A percentile compares a stretch with the other conserved stretches of the same genome.
Conservation (phyloP, 2,888 invertebrate genomes). For the Drosophila subsilvestris region DNA sequence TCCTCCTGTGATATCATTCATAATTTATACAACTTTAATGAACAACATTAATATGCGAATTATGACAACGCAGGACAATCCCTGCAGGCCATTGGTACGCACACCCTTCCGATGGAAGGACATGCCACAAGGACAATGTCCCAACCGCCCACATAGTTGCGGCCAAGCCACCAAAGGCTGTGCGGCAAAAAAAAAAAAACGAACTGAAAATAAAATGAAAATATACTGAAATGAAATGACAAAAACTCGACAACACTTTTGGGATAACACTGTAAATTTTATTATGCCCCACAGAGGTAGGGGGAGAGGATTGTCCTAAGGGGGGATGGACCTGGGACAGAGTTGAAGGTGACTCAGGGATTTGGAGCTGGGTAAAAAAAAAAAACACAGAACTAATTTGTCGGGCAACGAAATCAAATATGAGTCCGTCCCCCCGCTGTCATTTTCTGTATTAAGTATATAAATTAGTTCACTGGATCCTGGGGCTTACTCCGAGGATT, state of each 20-base stretch:
- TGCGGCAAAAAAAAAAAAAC: slow-evolving; percentile 3
- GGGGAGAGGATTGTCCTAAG: slow-evolving; percentile 20
- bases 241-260: slow-evolving; percentile 67
- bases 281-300: slow-evolving; percentile 57
- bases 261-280: slow-evolving; percentile 76
- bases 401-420: slow-evolving; percentile 56
- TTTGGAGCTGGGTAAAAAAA: slow-evolving; percentile 4
- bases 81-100: slow-evolving; percentile 22
- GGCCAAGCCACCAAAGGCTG: slow-evolving; percentile 16
- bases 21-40: slow-evolving; percentile 79
- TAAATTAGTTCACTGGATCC: slow-evolving; percentile 35
- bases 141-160: slow-evolving; percentile 35
- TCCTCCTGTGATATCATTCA: slow-evolving; percentile 59
- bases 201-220: slow-evolving; percentile 5
- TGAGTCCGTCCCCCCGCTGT: slow-evolving; percentile 43
- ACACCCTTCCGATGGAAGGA: slow-evolving; percentile 5
- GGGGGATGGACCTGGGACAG: slow-evolving; percentile 7
- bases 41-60: slow-evolving; percentile 76
- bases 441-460: slow-evolving; percentile 23
- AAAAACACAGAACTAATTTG: slow-evolving; percentile 70
- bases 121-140: slow-evolving; percentile 42
- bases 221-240: slow-evolving; percentile 29
- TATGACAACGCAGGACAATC: slow-evolving; percentile 47
- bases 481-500: slow-evolving; percentile 21
- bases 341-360: slow-evolving; percentile 7